Percentiles rank a stretch among this genome's conserved stretches.
Evolutionary conservation across 2,797 vertebrate genomes (phyloP).

Genomic region (Amblyraja radiata): DNA sequence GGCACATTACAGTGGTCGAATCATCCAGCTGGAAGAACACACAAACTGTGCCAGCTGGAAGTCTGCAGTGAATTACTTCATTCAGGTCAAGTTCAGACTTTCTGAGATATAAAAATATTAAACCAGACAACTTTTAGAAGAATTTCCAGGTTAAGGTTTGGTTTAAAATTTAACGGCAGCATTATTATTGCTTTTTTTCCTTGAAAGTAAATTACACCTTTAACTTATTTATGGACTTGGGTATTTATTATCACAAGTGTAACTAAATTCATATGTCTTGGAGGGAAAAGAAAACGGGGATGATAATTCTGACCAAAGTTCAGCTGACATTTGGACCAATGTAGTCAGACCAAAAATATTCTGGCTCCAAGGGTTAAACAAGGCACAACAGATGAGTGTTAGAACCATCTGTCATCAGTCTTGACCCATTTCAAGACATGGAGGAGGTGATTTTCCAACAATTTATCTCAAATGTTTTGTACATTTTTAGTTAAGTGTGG

Average conservation of each 20-base stretch:
- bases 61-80: slow-evolving; percentile 3
- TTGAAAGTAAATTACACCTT: neutral
- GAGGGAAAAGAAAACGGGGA: too few relatives aligned
- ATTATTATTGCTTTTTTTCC: neutral
- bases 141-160: slow-evolving; percentile 3
- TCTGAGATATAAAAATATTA: neutral
- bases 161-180: slow-evolving; percentile 25
- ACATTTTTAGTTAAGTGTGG: neutral
- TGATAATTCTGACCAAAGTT: slow-evolving; percentile 35
- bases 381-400: neutral
- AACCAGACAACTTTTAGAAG: neutral
- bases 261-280: neutral
- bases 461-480: neutral
- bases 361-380: neutral
- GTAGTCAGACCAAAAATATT: neutral
- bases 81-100: slow-evolving; percentile 25
- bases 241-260: slow-evolving; percentile 9
- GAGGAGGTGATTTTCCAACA: neutral
- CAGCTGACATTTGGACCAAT: slow-evolving; percentile 22
- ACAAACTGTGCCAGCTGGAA: neutral
- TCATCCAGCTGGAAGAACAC: neutral
- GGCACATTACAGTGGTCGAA: neutral
- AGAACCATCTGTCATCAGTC: neutral
- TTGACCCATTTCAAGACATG: neutral
- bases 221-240: slow-evolving; percentile 36